Percentiles rank a stretch among this genome's conserved stretches.
Evolutionary conservation across 2,888 invertebrate species (phyloP).

Genomic region (Drosophila anomalata): DNA sequence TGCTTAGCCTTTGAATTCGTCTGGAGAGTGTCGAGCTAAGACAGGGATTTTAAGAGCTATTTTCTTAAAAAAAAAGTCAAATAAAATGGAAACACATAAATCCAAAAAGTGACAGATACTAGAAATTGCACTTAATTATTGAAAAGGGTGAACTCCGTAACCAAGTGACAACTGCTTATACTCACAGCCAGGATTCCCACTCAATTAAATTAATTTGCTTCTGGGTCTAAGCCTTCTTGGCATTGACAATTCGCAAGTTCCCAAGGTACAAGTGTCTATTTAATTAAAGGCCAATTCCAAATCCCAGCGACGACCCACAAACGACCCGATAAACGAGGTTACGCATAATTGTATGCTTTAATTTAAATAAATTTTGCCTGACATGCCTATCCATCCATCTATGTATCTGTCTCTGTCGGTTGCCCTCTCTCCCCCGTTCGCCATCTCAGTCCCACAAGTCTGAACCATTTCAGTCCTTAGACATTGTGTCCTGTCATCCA

Average conservation of each 20-base stretch:
- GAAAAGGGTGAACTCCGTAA: not conserved
- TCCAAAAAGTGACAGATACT: slow-evolving; percentile 4
- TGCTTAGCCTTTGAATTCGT: not conserved
- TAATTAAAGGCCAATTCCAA: slow-evolving; percentile 51
- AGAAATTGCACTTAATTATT: slow-evolving; percentile 6
- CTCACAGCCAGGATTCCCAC: slow-evolving; percentile 10
- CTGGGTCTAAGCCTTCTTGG: slow-evolving; percentile 12
- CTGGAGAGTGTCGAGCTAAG: slow-evolving; percentile 13
- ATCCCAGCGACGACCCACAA: slow-evolving; percentile 43
- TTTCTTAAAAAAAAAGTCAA: not conserved
- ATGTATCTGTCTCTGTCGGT: slow-evolving; percentile 17
- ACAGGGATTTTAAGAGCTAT: slow-evolving; percentile 10
- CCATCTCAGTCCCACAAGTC: not conserved
- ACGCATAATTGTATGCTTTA: slow-evolving; percentile 67
- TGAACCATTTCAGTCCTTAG: not conserved
- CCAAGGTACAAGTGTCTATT: slow-evolving; percentile 38
- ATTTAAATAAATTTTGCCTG: slow-evolving; percentile 66
- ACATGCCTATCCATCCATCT: slow-evolving; percentile 47
- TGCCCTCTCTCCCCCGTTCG: not conserved
- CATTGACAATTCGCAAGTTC: slow-evolving; percentile 19
- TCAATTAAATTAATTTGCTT: slow-evolving; percentile 37
- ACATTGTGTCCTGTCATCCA: slow-evolving; percentile 50
- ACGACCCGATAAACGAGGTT: slow-evolving; percentile 61
- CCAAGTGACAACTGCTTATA: not conserved
- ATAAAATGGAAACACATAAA: not conserved